phyloP scores from a whole-genome alignment of 2,888 invertebrate genomes.

The Gastrophysa polygoni region DNA sequence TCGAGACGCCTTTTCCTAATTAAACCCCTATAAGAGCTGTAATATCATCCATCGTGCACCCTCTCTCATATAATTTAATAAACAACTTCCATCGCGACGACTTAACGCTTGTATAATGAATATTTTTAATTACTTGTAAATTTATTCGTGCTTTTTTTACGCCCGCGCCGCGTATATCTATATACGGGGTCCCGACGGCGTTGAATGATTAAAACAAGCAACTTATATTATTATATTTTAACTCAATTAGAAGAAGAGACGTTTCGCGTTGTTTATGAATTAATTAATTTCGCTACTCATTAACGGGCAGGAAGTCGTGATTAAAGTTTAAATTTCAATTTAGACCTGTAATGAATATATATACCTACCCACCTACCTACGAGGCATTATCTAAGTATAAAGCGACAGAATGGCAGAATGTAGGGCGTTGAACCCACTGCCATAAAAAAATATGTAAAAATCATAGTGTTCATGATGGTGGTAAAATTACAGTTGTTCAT shows the following conservation, averaged over 20 bases:
- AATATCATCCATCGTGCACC: too few relatives aligned
- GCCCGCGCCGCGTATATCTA: slow-evolving; percentile 18
- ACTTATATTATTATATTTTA: too few relatives aligned
- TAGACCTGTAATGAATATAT: slow-evolving; percentile 28
- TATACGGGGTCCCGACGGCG: too few relatives aligned
- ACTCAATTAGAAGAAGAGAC: slow-evolving; percentile 42
- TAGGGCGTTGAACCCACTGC: too few relatives aligned
- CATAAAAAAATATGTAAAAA: too few relatives aligned
- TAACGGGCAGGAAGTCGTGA: slow-evolving; percentile 40
- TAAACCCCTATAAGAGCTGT: too few relatives aligned
- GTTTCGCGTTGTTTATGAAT: slow-evolving; percentile 34
- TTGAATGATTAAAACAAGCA: slow-evolving; percentile 41
- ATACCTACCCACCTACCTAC: not conserved
- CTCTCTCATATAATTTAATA: slow-evolving; percentile 24
- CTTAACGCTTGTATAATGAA: slow-evolving; percentile 17
- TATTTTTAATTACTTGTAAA: slow-evolving; percentile 31
- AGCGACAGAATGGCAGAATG: too few relatives aligned
- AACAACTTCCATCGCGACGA: slow-evolving; percentile 20
- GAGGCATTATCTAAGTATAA: too few relatives aligned
- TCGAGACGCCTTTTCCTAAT: slow-evolving; percentile 22
- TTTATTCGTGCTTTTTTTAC: slow-evolving; percentile 28
- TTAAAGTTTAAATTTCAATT: slow-evolving; percentile 39
- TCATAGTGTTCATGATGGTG: too few relatives aligned
- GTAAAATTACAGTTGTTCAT: too few relatives aligned
- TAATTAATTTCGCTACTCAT: slow-evolving; percentile 44